Evolutionary conservation across 2,113 vertebrate species (phyloP).

Genomic region (Brachypteracias leptosomus): DNA sequence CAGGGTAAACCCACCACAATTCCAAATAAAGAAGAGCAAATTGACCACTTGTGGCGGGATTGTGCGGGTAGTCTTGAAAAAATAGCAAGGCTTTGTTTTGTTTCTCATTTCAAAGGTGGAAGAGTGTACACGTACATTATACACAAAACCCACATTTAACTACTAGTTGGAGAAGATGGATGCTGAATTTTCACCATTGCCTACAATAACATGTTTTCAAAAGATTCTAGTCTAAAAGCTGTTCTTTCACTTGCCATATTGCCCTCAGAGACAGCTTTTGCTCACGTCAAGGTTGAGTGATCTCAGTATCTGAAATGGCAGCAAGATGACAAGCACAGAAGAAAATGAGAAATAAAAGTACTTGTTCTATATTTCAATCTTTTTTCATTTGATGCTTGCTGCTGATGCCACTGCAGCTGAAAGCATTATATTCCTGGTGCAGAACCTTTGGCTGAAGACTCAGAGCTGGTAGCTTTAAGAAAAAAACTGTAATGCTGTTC

Average conservation of each 20-base stretch:
- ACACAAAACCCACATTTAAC: neutral
- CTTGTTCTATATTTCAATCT: neutral
- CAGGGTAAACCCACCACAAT: too few species aligned
- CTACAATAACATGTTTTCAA: neutral
- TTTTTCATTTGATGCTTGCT: conserved; percentile 10
- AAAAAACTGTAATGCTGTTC: neutral
- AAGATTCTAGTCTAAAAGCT: neutral
- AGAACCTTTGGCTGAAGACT: neutral
- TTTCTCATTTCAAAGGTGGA: neutral
- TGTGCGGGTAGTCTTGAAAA: neutral
- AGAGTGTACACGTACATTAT: fast-evolving
- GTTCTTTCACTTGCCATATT: neutral
- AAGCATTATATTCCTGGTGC: neutral
- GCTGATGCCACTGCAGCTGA: neutral
- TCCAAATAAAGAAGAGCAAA: neutral
- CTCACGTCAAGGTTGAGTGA: conserved; percentile 9
- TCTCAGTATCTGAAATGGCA: conserved; percentile 25
- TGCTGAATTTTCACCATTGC: neutral
- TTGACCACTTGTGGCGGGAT: neutral
- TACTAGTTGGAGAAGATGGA: neutral
- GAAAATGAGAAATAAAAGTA: conserved; percentile 23
- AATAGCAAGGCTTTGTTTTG: neutral
- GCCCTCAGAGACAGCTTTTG: neutral
- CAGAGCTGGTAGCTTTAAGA: neutral
- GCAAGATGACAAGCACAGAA: neutral